phyloP scores from a whole-genome alignment of 53 echinoderm and acorn worm species.

The Apostichopus leukothele region DNA sequence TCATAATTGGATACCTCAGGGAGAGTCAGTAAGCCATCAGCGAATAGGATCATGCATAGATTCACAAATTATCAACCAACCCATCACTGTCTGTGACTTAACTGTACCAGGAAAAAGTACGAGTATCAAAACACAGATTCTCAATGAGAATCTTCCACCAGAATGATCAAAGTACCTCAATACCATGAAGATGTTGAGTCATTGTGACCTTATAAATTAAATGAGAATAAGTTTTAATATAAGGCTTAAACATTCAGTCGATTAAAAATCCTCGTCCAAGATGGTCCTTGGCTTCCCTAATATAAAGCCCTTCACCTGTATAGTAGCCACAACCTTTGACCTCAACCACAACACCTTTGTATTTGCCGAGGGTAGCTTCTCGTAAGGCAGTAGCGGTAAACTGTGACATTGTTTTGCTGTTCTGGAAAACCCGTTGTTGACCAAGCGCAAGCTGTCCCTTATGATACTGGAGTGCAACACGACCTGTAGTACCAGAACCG shows the following conservation, averaged over 20 bases:
- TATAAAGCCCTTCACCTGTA: slow-evolving; percentile 71
- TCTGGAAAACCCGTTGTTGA: slow-evolving; percentile 69
- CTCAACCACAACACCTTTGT: slow-evolving; percentile 85
- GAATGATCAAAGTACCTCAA: too few relatives aligned
- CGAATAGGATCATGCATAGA: too few relatives aligned
- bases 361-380: slow-evolving; percentile 62
- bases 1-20: too few relatives aligned
- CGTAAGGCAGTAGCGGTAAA: slow-evolving; percentile 70
- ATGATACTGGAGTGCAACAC: slow-evolving; percentile 77
- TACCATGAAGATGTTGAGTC: too few relatives aligned
- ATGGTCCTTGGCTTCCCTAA: slow-evolving; percentile 69
- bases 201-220: too few relatives aligned
- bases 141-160: too few relatives aligned
- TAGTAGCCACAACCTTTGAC: slow-evolving; percentile 74
- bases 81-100: too few relatives aligned
- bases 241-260: neutral
- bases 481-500: slow-evolving; percentile 90
- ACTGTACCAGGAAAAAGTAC: too few relatives aligned
- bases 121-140: too few relatives aligned
- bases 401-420: slow-evolving; percentile 55
- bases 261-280: slow-evolving; percentile 72
- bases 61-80: too few relatives aligned
- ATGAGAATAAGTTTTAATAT: too few relatives aligned
- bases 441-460: slow-evolving; percentile 66
- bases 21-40: too few relatives aligned